These are phyloP conservation scores for Ptychodera flava DNA, from an alignment of 35 echinoderm and acorn worm species.

Conservation along the genomic window DNA sequence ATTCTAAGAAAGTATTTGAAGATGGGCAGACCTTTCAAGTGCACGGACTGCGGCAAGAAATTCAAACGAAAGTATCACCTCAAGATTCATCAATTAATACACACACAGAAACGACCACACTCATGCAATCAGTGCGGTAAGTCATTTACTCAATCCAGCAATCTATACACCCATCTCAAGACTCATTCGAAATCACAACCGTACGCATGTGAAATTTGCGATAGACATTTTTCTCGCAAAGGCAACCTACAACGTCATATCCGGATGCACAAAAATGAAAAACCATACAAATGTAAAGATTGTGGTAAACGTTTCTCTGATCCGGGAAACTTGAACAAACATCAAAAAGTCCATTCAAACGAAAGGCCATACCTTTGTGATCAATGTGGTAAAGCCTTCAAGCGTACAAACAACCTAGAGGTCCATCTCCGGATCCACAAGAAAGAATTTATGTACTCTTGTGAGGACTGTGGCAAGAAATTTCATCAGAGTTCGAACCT, in stretches of 20 bases:
- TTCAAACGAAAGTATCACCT: constrained; percentile 37
- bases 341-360: constrained; percentile 62
- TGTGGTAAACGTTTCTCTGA: too few relatives aligned
- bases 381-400: too few relatives aligned
- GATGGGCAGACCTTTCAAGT: too few relatives aligned
- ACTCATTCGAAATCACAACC: constrained; percentile 69
- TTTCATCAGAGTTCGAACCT: constrained; percentile 17
- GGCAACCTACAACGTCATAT: constrained; percentile 52
- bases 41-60: constrained; percentile 3
- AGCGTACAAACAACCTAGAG: constrained; percentile 83
- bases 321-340: too few relatives aligned
- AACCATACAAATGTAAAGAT: too few relatives aligned
- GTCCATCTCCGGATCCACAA: constrained; percentile 92
- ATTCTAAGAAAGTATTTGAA: too few relatives aligned
- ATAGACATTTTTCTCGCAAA: too few relatives aligned
- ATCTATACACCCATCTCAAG: constrained; percentile 37
- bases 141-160: constrained; percentile 15
- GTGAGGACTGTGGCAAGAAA: constrained; percentile 28
- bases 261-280: too few relatives aligned
- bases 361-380: constrained; percentile 92
- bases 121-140: constrained; percentile 54
- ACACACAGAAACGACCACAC: constrained; percentile 44
- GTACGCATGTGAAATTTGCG: constrained; percentile 54
- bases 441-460: constrained; percentile 29
- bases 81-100: constrained; percentile 40